Evolutionary conservation across 2,113 vertebrate genomes (phyloP), one percentile per base, ranked within the genome.

Genomic region (Ophthalmolycus amberensis): DNA sequence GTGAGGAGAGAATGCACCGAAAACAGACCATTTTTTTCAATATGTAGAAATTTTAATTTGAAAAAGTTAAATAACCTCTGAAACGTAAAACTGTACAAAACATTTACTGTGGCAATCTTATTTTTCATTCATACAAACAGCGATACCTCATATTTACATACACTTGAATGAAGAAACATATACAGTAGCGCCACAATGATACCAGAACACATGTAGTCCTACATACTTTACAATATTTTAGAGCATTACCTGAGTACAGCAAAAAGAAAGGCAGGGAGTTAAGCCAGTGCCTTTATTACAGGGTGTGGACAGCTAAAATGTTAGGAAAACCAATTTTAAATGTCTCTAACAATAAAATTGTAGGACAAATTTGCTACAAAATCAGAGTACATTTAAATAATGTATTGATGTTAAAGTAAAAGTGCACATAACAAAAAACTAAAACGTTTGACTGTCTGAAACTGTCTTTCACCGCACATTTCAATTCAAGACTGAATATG

Each of bases 41-140:
- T 65, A 71, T 66, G 27, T 58, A 40, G 15, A 77, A 2, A 71
- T 87, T 93, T 94, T 93, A 88, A 93, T 93, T 79, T 71, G 56
- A 76, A 89, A 79, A 89, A 89, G 75, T 78, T 67, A 92, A 91
- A 90, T 84, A 79, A 69, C 25, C 46, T 91, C 69, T 84, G 40
- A 83, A 83, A 44, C 16, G 29, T 50, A 48, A 29, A 79, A 80
- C 77, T 92, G 79, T 90, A 90, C 85, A 93, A 76, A 66, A 77
- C 11, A 82, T 85, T 80, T 84, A 90, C 78, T 71, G 27, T 71
- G 58, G 32, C 44, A 81, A 34, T 58, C 54, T 46, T 64, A 46
- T 46, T 76, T 72, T 77, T 58, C 25, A 56, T n/a, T 18, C 44
- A 73, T 62, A 71, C 50, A 78, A 78, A 52, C 15, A 65, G 0